Evolutionary conservation across 2,113 vertebrate genomes (phyloP), one percentile per base, ranked within the genome.

Genomic region (Vulpes lagopus): DNA sequence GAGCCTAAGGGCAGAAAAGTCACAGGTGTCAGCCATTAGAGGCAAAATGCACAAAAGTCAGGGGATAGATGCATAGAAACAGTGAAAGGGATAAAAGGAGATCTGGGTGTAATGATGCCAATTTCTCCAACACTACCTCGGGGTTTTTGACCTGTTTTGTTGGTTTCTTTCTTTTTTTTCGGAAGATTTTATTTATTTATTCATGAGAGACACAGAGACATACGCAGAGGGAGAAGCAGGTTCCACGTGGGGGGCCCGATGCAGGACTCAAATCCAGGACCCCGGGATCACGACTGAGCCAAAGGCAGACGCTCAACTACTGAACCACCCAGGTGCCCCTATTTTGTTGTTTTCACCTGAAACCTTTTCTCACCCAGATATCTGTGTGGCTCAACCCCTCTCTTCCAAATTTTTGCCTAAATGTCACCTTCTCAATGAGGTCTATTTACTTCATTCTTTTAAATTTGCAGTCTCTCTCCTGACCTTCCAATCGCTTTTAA

Each of bases 321-420:
- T 43, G 43, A 43, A 43, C 43, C 43, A 43, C 43, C 43, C 43
- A 43, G 43, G 43, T 43, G 43, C 43, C 43, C 43, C 43, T 43
- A 7, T 43, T 43, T 43, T 49, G 17, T 49, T 81, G 35, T 32
- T 91, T 81, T 55, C 51, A 64, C n/a, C 53, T 12, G 74, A 16
- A 65, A 49, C 78, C 27, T 62, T 73, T 90, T 30, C 82, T 82
- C 23, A 79, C 27, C 49, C 32, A 76, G 32, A 27, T 86, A 27
- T 38, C 49, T 43, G 38, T 20, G 60, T 51, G 19, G 55, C 27
- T 95, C 30, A 86, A 22, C 74, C 11, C 9, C 11, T 69, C n/a
- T 62, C 25, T 11, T 74, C n/a, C 9, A 91, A 81, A 86, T 74
- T 27, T 91, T 90, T 95, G 11, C 80, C 38, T 23, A 95, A 82